These are phyloP conservation scores for Dicrostonyx torquatus DNA, from an alignment of 2,797 vertebrate genomes.

Conservation along the genomic window DNA sequence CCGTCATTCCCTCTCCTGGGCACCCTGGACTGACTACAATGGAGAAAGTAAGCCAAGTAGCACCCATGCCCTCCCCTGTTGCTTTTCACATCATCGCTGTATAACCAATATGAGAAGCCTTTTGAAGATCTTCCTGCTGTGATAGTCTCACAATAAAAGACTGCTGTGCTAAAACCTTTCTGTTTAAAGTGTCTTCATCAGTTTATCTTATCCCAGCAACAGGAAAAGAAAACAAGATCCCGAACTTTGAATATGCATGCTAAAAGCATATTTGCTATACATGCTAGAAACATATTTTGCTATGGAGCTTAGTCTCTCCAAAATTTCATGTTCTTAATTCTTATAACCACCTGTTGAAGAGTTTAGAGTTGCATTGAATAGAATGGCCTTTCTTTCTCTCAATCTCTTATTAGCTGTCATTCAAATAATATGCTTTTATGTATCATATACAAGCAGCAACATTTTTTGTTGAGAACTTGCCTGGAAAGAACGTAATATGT, in stretches of 20 bases:
- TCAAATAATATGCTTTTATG: not conserved
- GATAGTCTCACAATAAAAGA: not conserved
- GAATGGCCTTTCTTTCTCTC: not conserved
- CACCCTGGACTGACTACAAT: not conserved
- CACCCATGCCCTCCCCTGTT: not conserved
- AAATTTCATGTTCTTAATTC: not conserved
- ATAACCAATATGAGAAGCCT: too few species aligned
- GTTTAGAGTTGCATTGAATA: not conserved
- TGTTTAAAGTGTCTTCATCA: not conserved
- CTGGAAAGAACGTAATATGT: not conserved
- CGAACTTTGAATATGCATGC: not conserved
- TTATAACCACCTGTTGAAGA: not conserved
- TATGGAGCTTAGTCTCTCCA: not conserved
- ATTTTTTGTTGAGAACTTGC: not conserved
- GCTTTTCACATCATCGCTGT: not conserved
- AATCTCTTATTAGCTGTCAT: not conserved
- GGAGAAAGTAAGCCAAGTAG: not conserved
- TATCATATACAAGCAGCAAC: not conserved
- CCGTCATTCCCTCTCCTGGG: not conserved
- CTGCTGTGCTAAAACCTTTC: too few species aligned
- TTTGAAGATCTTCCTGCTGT: too few species aligned
- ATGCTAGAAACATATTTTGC: not conserved
- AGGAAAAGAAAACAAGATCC: not conserved
- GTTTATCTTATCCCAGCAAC: not conserved
- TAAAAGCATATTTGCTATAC: not conserved